Conservation (phyloP, 2,888 invertebrate species). For the Aleiodes leptofemur region DNA sequence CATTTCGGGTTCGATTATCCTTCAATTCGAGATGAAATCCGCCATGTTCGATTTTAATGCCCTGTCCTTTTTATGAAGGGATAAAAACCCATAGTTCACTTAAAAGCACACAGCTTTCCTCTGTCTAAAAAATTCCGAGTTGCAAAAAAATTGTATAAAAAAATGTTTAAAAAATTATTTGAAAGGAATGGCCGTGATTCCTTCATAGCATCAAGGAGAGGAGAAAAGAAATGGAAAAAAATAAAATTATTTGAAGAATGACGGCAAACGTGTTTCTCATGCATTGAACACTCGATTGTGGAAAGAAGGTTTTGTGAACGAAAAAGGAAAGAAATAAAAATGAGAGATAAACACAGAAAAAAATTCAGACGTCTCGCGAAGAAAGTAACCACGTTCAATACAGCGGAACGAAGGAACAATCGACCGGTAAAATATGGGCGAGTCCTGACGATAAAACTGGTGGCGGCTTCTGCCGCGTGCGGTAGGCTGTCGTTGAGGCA, state of each 20-base stretch:
- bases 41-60: no score
- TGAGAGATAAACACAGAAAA: conserved; percentile 23
- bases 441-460: conserved; percentile 64
- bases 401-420: conserved; percentile 58
- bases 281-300: conserved; percentile 23
- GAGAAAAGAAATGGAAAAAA: conserved; percentile 33
- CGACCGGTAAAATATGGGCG: conserved; percentile 63
- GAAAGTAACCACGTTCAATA: conserved; percentile 33
- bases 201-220: no score
- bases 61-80: no score
- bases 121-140: not conserved
- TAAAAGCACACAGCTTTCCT: no score
- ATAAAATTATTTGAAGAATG: conserved; percentile 34
- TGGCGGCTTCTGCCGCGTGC: conserved; percentile 58
- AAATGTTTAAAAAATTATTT: not conserved
- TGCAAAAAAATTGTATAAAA: conserved; percentile 2
- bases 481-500: conserved; percentile 51
- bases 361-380: conserved; percentile 36
- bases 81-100: no score
- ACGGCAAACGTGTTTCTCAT: conserved; percentile 7
- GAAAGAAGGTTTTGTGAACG: not conserved
- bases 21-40: no score
- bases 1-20: no score
- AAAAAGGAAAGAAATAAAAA: conserved; percentile 18
- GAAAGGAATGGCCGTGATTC: not conserved